These are phyloP conservation scores for Zosterops japonicus DNA, from an alignment of 2,113 vertebrate species.

Conservation along the genomic window DNA sequence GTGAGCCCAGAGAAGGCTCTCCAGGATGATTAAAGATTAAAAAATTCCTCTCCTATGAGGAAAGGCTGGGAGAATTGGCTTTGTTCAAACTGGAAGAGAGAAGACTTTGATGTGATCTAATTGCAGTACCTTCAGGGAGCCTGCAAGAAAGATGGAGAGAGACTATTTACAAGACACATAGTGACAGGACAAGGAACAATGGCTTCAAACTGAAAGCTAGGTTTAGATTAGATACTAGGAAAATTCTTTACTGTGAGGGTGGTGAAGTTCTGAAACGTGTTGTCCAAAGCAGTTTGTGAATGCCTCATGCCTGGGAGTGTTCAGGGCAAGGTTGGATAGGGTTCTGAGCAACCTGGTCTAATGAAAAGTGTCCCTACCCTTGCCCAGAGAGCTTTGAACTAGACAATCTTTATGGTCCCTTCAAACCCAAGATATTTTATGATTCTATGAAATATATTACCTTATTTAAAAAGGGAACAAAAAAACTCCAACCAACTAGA, in stretches of 20 bases:
- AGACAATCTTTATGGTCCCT: not conserved
- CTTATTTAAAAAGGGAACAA: not conserved
- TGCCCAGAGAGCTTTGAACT: not conserved
- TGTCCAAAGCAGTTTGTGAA: not conserved
- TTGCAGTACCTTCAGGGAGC: not conserved
- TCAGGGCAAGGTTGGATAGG: not conserved
- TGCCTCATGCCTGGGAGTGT: not conserved
- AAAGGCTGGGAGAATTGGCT: not conserved
- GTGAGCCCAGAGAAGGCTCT: not conserved
- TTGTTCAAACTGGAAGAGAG: not conserved
- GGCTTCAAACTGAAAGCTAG: not conserved
- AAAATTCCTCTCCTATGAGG: not conserved
- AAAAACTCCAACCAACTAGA: accelerated
- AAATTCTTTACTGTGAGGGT: not conserved
- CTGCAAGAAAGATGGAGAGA: not conserved
- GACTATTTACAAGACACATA: not conserved
- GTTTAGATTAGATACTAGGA: not conserved
- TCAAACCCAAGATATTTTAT: not conserved
- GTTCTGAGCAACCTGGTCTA: not conserved
- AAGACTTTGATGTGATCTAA: not conserved
- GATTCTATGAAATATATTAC: not conserved
- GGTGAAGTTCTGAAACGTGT: not conserved
- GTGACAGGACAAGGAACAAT: not conserved
- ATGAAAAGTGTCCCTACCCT: not conserved
- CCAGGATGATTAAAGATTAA: not conserved